phyloP scores from a whole-genome alignment of 2,113 vertebrate species.

The Trochalopteron elliotii region DNA sequence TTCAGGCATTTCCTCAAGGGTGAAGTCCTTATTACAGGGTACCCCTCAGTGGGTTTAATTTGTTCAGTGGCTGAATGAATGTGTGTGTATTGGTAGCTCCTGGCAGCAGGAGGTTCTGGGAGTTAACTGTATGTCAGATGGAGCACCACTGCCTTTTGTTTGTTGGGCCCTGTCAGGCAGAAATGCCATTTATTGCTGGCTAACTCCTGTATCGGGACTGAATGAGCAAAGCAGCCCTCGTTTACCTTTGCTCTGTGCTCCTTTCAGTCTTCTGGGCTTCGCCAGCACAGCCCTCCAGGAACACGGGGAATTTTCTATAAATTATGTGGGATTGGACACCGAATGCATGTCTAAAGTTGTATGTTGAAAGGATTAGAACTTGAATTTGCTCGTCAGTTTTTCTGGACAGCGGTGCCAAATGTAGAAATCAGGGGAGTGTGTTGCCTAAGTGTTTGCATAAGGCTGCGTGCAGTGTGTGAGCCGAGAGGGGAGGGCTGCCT shows the following conservation, averaged over 20 bases:
- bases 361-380: neutral
- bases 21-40: neutral
- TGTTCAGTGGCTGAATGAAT: neutral
- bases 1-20: neutral
- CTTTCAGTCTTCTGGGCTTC: neutral
- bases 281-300: neutral
- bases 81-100: neutral
- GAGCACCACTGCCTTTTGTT: neutral
- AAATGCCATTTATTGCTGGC: neutral
- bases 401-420: neutral
- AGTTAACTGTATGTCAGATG: neutral
- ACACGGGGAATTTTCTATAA: neutral
- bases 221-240: neutral
- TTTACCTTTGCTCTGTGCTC: neutral
- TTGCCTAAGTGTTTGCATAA: fast-evolving
- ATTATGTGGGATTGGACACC: neutral
- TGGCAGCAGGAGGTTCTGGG: neutral
- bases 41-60: neutral
- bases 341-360: neutral
- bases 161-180: neutral
- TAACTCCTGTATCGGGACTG: neutral
- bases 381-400: neutral
- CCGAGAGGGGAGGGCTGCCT: neutral
- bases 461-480: neutral
- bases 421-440: fast-evolving